Base-by-base conservation (phyloP, 2,797 vertebrate species). In the Alfaro cultratus region DNA sequence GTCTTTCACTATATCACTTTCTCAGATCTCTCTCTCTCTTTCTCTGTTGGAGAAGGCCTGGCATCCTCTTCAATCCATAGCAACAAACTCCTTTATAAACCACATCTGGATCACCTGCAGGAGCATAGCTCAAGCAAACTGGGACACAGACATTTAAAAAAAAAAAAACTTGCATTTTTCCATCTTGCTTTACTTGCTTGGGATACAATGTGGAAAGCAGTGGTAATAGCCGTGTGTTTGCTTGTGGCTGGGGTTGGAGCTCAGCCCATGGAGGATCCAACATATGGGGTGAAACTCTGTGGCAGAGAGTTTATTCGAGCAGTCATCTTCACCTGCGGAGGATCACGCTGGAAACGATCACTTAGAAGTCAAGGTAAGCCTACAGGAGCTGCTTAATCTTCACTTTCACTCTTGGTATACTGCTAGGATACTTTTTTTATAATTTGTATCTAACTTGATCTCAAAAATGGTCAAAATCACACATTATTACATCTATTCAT, bases 281-380 rank as follows among this genome's bases (percentile, higher is more conserved):
- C 94, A 0, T 96, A 96, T 0, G 95, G 96, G 0, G 96, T 97
- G 79, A 97, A 97, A 86, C 95, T 97, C 3, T 98, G 97, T 0
- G 97, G 97, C 29, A 94, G 97, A 0, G 97, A 98, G 82, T 98
- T 98, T 90, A 97, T 98, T 89, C 95, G 97, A 0, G 96, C 97
- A 0, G 96, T 97, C 85, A 97, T 98, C 91, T 96, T 97, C 83
- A 97, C 96, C 76, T 98, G 97, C 0, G 97, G 97, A 57, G 96
- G 97, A 21, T 97, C 97, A 15, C 93, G 97, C 18, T 97, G 97
- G 97, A 97, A 85, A 82, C 93, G 97, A 23, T 93, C 94, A 0
- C 91, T 95, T 78, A 90, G 79, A 79, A 91, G 87, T 85, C 39
- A 88, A 93, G 95, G 96, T 96, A 75, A 93, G 93, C 85, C 67